Percentiles rank a stretch among this genome's conserved stretches.
Evolutionary conservation across 2,888 invertebrate species (phyloP).

Genomic region (Campoplex nolae): DNA sequence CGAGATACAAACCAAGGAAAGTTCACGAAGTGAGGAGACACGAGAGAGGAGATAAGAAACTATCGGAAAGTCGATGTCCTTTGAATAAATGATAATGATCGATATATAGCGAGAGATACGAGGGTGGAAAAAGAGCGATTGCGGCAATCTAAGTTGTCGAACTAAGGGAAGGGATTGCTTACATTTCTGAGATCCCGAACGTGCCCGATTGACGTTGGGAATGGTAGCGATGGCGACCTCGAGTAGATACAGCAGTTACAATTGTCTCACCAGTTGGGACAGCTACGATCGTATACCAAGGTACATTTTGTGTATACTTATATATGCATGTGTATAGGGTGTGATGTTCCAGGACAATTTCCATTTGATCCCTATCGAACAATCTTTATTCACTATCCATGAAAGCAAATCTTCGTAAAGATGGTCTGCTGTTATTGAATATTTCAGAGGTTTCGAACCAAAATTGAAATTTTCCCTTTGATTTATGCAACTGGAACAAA

Average conservation of each 20-base stretch:
- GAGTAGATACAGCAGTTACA: conserved; percentile 95
- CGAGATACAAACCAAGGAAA: neutral
- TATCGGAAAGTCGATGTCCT: conserved; percentile 61
- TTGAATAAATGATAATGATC: conserved; percentile 68
- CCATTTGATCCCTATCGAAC: neutral
- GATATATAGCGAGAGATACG: conserved; percentile 50
- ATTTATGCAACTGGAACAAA: no score
- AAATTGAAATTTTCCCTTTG: no score
- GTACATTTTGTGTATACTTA: conserved; percentile 85
- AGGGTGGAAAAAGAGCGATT: conserved; percentile 41
- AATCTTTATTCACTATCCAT: neutral
- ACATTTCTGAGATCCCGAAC: conserved; percentile 52
- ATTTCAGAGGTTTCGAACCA: no score
- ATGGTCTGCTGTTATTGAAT: neutral
- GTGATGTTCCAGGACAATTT: neutral
- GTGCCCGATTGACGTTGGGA: conserved; percentile 67
- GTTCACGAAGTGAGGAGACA: neutral
- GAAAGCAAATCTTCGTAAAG: neutral
- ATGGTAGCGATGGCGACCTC: conserved; percentile 87
- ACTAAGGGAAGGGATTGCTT: conserved; percentile 31
- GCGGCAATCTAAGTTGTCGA: conserved; percentile 25
- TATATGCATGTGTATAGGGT: neutral
- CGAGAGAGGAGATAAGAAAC: neutral
- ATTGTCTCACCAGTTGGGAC: conserved; percentile 95
- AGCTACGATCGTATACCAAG: conserved; percentile 96